Percentiles rank a stretch among this genome's conserved stretches.
phyloP scores from a whole-genome alignment of 2,113 vertebrate genomes.

The Ondatra zibethicus region DNA sequence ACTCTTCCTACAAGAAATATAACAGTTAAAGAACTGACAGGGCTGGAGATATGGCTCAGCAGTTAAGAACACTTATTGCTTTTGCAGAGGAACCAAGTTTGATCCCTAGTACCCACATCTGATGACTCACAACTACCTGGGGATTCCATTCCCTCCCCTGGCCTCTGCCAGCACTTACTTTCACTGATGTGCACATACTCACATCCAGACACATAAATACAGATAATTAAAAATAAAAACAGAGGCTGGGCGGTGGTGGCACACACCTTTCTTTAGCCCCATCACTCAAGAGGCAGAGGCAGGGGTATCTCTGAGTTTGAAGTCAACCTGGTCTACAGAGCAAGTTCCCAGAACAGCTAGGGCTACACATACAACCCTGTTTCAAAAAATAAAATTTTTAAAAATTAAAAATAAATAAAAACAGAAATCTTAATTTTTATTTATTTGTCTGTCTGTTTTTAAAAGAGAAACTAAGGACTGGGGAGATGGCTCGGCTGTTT shows the following conservation, averaged over 20 bases:
- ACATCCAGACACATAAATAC: background rate
- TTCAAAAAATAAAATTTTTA: background rate
- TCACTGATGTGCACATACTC: background rate
- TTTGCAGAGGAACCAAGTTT: background rate
- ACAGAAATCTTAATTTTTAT: background rate
- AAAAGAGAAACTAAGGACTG: background rate
- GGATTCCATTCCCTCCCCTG: background rate
- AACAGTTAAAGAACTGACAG: background rate
- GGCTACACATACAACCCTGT: background rate
- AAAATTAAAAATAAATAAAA: background rate
- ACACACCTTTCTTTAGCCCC: background rate
- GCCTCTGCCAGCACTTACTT: background rate
- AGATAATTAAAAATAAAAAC: background rate
- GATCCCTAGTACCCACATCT: background rate
- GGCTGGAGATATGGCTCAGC: background rate
- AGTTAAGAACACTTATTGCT: background rate
- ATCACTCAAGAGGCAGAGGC: background rate
- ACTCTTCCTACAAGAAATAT: background rate
- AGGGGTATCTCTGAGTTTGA: background rate
- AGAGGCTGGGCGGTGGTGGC: too few species aligned
- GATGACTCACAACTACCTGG: background rate
- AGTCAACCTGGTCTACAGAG: background rate
- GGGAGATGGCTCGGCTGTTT: background rate
- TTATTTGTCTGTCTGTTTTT: background rate
- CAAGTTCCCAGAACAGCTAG: background rate